These are phyloP conservation scores for Helicoverpa assulta DNA, from an alignment of 2,888 invertebrate genomes.

Conservation along the genomic window DNA sequence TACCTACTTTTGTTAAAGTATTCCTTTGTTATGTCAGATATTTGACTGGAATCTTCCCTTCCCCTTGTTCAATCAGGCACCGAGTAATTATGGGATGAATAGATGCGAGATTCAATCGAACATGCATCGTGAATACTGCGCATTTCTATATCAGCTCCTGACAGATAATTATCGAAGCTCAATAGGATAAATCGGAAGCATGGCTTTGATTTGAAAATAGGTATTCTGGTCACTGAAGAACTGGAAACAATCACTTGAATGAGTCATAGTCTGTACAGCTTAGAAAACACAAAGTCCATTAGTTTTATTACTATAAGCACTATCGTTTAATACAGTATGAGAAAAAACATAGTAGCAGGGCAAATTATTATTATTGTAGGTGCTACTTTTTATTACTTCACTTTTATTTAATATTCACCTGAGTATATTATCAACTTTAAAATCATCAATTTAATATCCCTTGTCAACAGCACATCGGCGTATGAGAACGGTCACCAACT, in stretches of 20 bases:
- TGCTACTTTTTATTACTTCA: no score
- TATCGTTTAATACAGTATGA: no score
- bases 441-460: neutral
- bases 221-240: neutral
- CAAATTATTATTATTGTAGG: no score
- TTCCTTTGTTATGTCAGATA: neutral
- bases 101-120: neutral
- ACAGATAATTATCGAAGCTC: neutral
- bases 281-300: no score
- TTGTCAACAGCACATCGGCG: conserved; percentile 93
- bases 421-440: no score
- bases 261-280: no score
- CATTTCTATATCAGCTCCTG: neutral
- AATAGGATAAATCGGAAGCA: neutral
- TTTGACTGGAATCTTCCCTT: no score
- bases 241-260: neutral
- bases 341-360: no score
- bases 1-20: neutral
- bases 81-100: conserved; percentile 1
- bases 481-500: conserved; percentile 97
- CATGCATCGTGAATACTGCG: neutral
- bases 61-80: neutral
- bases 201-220: neutral
- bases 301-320: no score
- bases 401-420: no score